Percentiles rank a stretch among this genome's conserved stretches.
These are phyloP conservation scores for Parus major DNA, from an alignment of 2,113 vertebrate species.

Conservation along the genomic window DNA sequence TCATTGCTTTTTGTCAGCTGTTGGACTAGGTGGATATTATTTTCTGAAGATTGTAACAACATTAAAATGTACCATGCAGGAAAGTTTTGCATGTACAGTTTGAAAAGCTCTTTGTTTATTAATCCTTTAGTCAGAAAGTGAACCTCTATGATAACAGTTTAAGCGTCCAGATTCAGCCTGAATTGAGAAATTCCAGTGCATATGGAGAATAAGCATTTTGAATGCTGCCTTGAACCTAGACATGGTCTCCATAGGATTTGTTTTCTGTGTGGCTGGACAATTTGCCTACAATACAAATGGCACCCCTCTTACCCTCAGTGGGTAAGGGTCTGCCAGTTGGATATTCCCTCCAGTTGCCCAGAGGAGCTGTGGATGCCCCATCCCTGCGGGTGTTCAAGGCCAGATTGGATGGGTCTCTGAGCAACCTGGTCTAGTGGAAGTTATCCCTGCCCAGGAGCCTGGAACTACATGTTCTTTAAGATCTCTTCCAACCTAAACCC, in stretches of 20 bases:
- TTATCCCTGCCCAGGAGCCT: background rate
- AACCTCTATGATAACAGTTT: background rate
- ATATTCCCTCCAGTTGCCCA: background rate
- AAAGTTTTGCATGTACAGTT: background rate
- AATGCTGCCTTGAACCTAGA: background rate
- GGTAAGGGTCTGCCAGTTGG: background rate
- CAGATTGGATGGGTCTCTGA: background rate
- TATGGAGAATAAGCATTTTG: background rate
- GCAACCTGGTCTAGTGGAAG: background rate
- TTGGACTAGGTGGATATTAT: background rate
- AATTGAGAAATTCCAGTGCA: background rate
- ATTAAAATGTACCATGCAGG: background rate
- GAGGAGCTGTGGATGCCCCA: background rate
- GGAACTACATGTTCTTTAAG: background rate
- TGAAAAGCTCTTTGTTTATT: background rate
- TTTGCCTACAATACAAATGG: background rate
- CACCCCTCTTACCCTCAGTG: background rate
- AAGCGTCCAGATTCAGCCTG: background rate
- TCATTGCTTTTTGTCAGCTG: background rate
- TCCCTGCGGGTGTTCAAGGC: background rate
- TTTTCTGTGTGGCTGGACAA: background rate
- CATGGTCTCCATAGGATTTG: background rate
- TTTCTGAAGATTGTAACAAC: background rate
- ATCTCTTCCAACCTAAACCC: background rate
- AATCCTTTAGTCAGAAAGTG: background rate